Percentiles rank a stretch among this genome's conserved stretches.
Evolutionary conservation across 2,888 invertebrate genomes (phyloP).

Genomic region (Ormyrus pomaceus): DNA sequence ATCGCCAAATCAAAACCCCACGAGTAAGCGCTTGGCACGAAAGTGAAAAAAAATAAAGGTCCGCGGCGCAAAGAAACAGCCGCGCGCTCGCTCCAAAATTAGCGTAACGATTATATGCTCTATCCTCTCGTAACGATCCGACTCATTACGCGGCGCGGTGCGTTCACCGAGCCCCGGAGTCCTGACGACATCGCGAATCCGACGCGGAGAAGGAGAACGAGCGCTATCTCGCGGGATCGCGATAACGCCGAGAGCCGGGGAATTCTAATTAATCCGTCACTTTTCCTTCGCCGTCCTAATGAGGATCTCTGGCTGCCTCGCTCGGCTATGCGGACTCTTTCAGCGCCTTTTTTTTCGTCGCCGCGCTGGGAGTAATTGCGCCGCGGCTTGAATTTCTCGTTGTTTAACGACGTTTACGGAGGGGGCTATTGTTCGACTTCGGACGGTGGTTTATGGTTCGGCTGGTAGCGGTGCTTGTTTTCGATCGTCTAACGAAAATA

Average conservation of each 20-base stretch:
- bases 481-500: too few species aligned
- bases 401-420: too few species aligned
- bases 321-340: not conserved
- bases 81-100: slow-evolving; percentile 37
- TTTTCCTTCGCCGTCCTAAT: slow-evolving; percentile 39
- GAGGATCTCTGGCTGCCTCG: not conserved
- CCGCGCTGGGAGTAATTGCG: not conserved
- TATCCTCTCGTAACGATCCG: slow-evolving; percentile 40
- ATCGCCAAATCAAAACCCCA: too few species aligned
- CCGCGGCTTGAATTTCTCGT: not conserved
- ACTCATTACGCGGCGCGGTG: slow-evolving; percentile 23
- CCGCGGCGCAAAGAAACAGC: too few species aligned
- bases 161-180: slow-evolving; percentile 16
- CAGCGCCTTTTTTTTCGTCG: too few species aligned
- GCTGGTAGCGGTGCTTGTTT: too few species aligned
- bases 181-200: slow-evolving; percentile 32
- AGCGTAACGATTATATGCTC: slow-evolving; percentile 45
- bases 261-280: slow-evolving; percentile 51
- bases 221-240: slow-evolving; percentile 37
- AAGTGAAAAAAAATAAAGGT: too few species aligned
- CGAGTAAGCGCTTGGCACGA: too few species aligned
- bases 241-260: slow-evolving; percentile 24
- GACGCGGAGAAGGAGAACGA: not conserved
- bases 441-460: too few species aligned
- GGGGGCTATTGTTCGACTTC: too few species aligned